Percentiles rank a stretch among this genome's conserved stretches.
Evolutionary conservation across 1,140 invertebrate species (phyloP).

Genomic region (Lepidurus arcticus): DNA sequence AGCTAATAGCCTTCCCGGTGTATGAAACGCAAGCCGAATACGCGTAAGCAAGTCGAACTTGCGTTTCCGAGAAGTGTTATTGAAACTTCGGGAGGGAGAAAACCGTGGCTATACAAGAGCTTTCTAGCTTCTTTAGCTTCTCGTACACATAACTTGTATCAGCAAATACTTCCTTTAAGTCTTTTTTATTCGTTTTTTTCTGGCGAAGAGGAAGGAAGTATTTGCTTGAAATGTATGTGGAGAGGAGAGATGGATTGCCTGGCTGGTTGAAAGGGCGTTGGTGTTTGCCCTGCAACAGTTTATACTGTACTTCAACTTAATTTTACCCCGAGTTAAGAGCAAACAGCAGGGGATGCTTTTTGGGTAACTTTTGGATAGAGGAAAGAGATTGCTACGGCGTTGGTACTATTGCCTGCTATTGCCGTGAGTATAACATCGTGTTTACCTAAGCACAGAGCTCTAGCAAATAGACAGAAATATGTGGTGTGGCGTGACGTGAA

Average conservation of each 20-base stretch:
- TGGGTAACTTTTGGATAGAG: neutral
- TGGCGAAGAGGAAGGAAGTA: neutral
- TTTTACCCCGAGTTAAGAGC: neutral
- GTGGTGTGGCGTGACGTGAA: neutral
- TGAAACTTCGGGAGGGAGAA: neutral
- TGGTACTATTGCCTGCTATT: neutral
- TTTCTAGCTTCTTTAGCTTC: neutral
- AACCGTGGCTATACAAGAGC: neutral
- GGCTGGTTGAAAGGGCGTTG: neutral
- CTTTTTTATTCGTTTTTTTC: neutral
- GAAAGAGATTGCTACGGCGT: neutral
- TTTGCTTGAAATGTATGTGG: neutral
- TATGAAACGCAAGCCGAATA: neutral
- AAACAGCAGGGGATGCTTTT: neutral
- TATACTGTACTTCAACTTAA: neutral
- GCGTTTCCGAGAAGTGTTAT: neutral
- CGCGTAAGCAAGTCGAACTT: neutral
- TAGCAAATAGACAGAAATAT: slow-evolving; percentile 1
- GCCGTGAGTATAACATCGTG: neutral
- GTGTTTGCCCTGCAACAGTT: neutral
- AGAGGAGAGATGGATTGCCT: neutral
- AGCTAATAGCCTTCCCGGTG: neutral
- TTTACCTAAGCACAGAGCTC: neutral
- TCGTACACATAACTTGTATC: neutral
- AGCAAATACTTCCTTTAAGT: neutral